Evolutionary conservation across 2,113 vertebrate genomes (phyloP).

Genomic region (Sakesphorus luctuosus): DNA sequence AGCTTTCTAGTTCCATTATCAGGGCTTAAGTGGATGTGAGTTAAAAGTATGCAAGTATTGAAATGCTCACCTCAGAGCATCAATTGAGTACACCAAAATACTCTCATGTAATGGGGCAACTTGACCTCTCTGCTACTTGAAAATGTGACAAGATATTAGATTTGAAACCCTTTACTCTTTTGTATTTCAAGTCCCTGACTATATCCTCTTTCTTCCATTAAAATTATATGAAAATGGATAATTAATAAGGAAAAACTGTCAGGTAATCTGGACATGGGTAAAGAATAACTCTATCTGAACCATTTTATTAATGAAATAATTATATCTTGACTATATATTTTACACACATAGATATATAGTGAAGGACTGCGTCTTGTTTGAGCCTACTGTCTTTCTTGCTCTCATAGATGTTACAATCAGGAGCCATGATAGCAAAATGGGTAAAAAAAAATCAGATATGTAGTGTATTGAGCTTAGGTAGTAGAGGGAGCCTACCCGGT

Average conservation of each 20-base stretch:
- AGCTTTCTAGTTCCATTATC: constrained; percentile 3
- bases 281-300: background rate
- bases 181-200: background rate
- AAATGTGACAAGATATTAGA: background rate
- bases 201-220: background rate
- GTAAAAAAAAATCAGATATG: background rate
- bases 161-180: background rate
- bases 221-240: background rate
- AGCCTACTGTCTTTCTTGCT: background rate
- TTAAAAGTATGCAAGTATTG: background rate
- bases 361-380: background rate
- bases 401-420: background rate
- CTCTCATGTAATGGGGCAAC: background rate
- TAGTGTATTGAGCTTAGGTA: background rate
- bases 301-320: background rate
- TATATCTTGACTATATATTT: background rate
- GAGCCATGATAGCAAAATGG: background rate
- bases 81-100: background rate
- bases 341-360: no score
- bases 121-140: background rate
- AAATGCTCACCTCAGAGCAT: background rate
- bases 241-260: background rate
- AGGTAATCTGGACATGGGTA: background rate
- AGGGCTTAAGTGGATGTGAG: background rate
- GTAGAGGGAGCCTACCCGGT: background rate